Evolutionary conservation across 2,888 invertebrate genomes (phyloP).

Genomic region (Noctua janthina): DNA sequence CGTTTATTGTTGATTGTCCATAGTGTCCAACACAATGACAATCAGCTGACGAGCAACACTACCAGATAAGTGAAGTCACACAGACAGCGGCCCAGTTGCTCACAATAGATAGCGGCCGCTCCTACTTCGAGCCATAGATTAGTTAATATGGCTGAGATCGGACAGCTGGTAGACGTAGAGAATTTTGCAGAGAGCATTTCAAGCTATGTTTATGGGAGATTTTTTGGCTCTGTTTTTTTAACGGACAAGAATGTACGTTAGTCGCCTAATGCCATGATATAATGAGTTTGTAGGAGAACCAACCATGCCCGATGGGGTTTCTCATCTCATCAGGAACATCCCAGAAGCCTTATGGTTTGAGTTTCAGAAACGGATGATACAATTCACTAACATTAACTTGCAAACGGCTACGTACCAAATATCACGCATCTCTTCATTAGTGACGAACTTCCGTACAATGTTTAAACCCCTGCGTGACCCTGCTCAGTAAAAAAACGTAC

Average conservation of each 20-base stretch:
- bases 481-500: no score
- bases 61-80: conserved; percentile 54
- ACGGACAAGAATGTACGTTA: no score
- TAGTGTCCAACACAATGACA: conserved; percentile 29
- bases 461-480: no score
- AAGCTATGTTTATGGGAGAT: background rate
- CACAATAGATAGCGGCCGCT: conserved; percentile 62
- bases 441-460: no score
- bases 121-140: conserved; percentile 49
- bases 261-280: background rate
- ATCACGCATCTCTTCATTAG: no score
- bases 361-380: background rate
- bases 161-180: background rate
- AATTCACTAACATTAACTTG: background rate
- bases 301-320: background rate
- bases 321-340: background rate
- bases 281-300: background rate
- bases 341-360: background rate
- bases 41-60: conserved; percentile 53
- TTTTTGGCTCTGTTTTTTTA: background rate
- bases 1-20: conserved; percentile 2
- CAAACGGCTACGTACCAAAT: no score
- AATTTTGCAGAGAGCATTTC: background rate
- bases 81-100: conserved; percentile 58
- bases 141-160: conserved; percentile 9